Evolutionary conservation across 35 echinoderm and acorn worm genomes (phyloP).

Genomic region (Anneissia japonica): DNA sequence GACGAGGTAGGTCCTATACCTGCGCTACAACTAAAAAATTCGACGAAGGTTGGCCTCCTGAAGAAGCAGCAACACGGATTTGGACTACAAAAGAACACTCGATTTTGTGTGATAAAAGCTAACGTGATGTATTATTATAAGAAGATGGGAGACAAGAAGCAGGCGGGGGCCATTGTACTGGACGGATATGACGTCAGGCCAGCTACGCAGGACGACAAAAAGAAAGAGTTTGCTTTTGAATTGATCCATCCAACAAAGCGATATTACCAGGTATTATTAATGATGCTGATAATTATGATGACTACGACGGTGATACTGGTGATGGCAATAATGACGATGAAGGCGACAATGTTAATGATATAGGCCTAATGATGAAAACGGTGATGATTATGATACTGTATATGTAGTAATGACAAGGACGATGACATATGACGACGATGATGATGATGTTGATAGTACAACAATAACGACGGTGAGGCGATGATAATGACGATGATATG

Average conservation of each 20-base stretch:
- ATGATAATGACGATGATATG: too few species aligned
- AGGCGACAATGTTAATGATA: too few species aligned
- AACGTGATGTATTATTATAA: background rate
- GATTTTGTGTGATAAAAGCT: background rate
- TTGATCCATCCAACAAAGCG: background rate
- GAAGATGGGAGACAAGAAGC: background rate
- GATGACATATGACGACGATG: too few species aligned
- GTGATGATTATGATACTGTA: too few species aligned
- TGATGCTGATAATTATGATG: too few species aligned
- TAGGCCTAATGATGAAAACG: too few species aligned
- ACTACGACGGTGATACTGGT: too few species aligned
- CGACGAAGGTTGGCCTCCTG: background rate
- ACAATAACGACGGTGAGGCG: background rate
- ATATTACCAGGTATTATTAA: background rate
- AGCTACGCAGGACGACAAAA: background rate
- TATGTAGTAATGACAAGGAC: too few species aligned
- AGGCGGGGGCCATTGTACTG: background rate
- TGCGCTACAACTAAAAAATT: background rate
- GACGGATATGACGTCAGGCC: background rate
- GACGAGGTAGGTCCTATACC: background rate
- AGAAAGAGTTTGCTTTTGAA: background rate
- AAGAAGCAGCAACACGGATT: background rate
- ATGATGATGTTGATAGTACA: background rate
- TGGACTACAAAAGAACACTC: background rate
- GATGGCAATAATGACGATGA: too few species aligned